Percentiles rank a stretch among this genome's conserved stretches.
phyloP scores from a whole-genome alignment of 2,797 vertebrate genomes.

The Danio choprae region DNA sequence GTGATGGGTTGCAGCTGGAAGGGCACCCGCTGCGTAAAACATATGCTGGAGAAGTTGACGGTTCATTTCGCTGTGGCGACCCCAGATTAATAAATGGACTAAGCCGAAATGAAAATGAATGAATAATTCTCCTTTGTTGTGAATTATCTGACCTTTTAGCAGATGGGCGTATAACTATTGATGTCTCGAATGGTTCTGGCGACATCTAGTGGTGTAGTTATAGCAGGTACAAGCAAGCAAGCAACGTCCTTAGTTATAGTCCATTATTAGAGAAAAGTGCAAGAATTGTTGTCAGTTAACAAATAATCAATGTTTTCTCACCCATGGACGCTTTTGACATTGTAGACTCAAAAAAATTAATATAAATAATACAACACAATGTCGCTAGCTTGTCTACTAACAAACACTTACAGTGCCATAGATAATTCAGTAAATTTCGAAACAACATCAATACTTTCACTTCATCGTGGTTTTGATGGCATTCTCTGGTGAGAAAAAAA shows the following conservation, averaged over 20 bases:
- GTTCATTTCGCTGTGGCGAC: too few relatives aligned
- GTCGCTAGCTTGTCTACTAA: not conserved
- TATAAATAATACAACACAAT: not conserved
- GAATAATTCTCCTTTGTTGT: not conserved
- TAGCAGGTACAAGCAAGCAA: not conserved
- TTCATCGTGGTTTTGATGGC: not conserved
- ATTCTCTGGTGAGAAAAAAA: not conserved
- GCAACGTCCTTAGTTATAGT: not conserved
- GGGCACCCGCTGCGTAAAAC: too few relatives aligned
- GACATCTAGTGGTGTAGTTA: constrained; percentile 44
- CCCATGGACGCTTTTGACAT: not conserved
- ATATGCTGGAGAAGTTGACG: too few relatives aligned
- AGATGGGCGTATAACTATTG: not conserved
- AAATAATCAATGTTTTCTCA: not conserved
- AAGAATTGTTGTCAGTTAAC: not conserved
- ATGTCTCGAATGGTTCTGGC: constrained; percentile 2
- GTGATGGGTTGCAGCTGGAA: too few relatives aligned
- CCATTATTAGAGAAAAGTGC: not conserved
- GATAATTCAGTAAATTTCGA: not conserved
- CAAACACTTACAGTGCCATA: not conserved
- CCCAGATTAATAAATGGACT: too few relatives aligned
- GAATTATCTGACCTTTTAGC: not conserved
- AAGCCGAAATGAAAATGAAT: too few relatives aligned
- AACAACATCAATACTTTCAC: not conserved
- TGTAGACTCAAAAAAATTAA: not conserved